phyloP scores from a whole-genome alignment of 2,797 vertebrate species.

The Schizopygopsis pylzovi region DNA sequence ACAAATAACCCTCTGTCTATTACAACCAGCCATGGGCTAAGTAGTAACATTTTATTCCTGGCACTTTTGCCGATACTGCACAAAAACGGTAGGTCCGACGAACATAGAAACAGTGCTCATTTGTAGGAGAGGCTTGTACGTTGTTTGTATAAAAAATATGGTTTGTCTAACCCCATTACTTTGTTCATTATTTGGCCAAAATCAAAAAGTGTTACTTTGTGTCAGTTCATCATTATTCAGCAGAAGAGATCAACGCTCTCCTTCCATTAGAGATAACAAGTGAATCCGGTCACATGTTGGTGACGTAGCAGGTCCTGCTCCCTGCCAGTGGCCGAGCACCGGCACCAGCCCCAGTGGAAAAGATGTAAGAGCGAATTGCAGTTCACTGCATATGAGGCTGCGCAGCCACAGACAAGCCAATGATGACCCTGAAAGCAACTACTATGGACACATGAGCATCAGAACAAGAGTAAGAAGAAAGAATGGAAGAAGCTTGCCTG shows the following conservation, averaged over 20 bases:
- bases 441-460: not conserved
- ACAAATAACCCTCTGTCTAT: not conserved
- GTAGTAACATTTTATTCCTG: not conserved
- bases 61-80: not conserved
- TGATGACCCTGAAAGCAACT: not conserved
- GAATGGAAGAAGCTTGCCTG: not conserved
- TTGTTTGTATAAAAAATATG: not conserved
- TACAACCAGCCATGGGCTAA: not conserved
- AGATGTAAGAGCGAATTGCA: not conserved
- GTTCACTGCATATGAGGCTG: not conserved
- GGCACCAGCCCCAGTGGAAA: not conserved
- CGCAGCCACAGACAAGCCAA: not conserved
- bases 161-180: not conserved
- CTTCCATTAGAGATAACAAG: no score
- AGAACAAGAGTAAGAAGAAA: not conserved
- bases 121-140: no score
- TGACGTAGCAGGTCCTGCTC: not conserved
- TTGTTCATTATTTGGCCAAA: no score
- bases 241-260: no score
- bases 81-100: not conserved
- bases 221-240: no score
- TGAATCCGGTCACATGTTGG: no score
- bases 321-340: not conserved
- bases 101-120: not conserved
- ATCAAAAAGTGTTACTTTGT: no score